These are phyloP conservation scores for Drosophila setifemur DNA, from an alignment of 1,140 invertebrate species.

Conservation along the genomic window DNA sequence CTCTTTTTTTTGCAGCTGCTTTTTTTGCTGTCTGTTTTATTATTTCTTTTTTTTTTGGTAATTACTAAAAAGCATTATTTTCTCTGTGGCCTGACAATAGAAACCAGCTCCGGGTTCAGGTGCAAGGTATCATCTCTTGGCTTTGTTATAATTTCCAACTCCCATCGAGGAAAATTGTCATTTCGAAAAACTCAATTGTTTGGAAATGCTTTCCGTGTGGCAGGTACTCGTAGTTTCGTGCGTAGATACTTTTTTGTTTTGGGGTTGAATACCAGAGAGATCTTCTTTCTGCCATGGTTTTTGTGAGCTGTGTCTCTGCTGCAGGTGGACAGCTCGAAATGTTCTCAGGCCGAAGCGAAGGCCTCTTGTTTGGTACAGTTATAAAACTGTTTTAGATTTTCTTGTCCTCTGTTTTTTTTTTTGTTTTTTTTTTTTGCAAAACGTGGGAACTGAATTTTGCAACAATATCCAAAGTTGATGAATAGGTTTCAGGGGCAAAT, in stretches of 20 bases:
- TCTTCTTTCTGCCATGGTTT: constrained; percentile 64
- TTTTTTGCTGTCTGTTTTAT: constrained; percentile 11
- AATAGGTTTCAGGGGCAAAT: constrained; percentile 22
- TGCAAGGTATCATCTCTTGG: constrained; percentile 44
- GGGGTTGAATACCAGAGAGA: constrained; percentile 63
- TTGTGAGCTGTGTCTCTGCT: constrained; percentile 35
- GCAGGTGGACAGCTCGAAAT: constrained; percentile 68
- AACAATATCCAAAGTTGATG: constrained; percentile 23
- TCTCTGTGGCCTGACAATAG: constrained; percentile 50
- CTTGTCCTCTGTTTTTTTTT: constrained; percentile 10
- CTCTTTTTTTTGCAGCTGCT: constrained; percentile 66
- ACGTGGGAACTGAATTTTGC: constrained; percentile 66
- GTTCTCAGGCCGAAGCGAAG: constrained; percentile 56
- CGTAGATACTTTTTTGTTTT: constrained; percentile 41
- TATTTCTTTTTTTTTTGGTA: constrained; percentile 35
- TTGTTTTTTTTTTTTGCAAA: constrained; percentile 45
- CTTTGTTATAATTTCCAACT: constrained; percentile 59
- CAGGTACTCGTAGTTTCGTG: constrained; percentile 54
- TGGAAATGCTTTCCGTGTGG: constrained; percentile 52
- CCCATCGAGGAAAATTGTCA: constrained; percentile 56
- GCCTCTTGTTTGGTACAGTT: constrained; percentile 58
- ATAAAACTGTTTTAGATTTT: constrained; percentile 59
- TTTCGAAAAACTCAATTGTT: constrained; percentile 73
- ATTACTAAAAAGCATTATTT: constrained; percentile 65
- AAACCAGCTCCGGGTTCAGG: constrained; percentile 48